A percentile compares a stretch with the other conserved stretches of the same genome.
phyloP scores from a whole-genome alignment of 2,888 invertebrate species.

The Tridacna gigas region DNA sequence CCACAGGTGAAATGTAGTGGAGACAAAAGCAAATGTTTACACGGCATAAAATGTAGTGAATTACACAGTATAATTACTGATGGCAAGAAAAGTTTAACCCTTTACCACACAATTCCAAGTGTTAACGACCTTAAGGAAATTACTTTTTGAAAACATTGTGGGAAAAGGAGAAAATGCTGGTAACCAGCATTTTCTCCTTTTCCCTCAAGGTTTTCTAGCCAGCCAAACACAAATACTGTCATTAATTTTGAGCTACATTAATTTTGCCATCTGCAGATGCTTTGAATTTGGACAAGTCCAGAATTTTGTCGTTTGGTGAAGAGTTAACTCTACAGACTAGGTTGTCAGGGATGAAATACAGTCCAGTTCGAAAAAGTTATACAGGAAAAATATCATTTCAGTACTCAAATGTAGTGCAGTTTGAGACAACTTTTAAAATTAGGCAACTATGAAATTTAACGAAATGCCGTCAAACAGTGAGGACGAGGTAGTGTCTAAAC shows the following conservation, averaged over 20 bases:
- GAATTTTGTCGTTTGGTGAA: not conserved
- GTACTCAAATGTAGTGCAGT: no score
- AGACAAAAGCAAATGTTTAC: no score
- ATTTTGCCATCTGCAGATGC: not conserved
- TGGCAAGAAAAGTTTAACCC: not conserved
- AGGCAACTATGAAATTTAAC: not conserved
- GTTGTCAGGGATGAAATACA: no score
- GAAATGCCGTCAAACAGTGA: conserved; percentile 19
- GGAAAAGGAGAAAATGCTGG: not conserved
- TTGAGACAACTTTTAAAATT: not conserved
- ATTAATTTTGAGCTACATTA: not conserved
- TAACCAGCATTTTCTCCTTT: not conserved
- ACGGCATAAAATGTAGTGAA: no score
- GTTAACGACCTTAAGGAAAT: not conserved
- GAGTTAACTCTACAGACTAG: not conserved
- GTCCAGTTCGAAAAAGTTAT: no score
- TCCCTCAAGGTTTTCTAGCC: not conserved
- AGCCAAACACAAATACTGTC: not conserved
- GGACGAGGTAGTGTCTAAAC: not conserved
- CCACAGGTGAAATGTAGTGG: no score
- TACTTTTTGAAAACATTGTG: not conserved
- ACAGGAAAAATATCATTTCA: no score
- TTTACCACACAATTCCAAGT: not conserved
- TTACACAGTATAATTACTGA: no score
- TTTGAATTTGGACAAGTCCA: not conserved